Evolutionary conservation across 2,797 vertebrate genomes (phyloP).

Genomic region (Carduelis carduelis): DNA sequence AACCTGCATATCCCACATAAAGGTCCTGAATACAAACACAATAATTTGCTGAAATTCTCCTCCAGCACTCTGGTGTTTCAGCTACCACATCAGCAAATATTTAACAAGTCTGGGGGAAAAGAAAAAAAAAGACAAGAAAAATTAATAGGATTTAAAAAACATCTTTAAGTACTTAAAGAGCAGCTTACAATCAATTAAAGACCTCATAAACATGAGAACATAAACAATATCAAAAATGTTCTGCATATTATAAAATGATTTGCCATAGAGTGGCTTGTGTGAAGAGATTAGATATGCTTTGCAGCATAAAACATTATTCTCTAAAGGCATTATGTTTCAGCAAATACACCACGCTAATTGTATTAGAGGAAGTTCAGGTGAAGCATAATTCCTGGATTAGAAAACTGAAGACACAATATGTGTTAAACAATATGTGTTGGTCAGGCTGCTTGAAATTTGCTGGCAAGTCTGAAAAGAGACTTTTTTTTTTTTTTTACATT

Average conservation of each 20-base stretch:
- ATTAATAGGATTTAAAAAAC: background rate
- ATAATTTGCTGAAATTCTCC: background rate
- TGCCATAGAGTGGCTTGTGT: background rate
- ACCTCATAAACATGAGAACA: background rate
- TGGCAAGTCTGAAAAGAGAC: background rate
- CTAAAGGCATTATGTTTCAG: constrained; percentile 55
- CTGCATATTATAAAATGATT: constrained; percentile 54
- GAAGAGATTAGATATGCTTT: constrained; percentile 56
- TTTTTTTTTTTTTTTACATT: background rate
- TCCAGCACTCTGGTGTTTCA: background rate
- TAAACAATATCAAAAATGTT: constrained; percentile 23
- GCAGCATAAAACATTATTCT: constrained; percentile 42
- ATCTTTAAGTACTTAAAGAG: constrained; percentile 25
- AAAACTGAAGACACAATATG: background rate
- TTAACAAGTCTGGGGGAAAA: background rate
- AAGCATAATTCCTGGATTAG: constrained; percentile 49
- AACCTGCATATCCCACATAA: background rate
- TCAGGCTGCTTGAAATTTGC: background rate
- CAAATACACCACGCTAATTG: constrained; percentile 49
- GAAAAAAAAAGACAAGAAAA: background rate
- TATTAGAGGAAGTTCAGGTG: constrained; percentile 49
- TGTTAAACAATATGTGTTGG: background rate
- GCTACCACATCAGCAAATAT: background rate
- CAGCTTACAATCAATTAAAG: constrained; percentile 51
- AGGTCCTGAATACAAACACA: background rate